Evolutionary conservation across 2,888 invertebrate genomes (phyloP).

Genomic region (Dicyrtomina minuta): DNA sequence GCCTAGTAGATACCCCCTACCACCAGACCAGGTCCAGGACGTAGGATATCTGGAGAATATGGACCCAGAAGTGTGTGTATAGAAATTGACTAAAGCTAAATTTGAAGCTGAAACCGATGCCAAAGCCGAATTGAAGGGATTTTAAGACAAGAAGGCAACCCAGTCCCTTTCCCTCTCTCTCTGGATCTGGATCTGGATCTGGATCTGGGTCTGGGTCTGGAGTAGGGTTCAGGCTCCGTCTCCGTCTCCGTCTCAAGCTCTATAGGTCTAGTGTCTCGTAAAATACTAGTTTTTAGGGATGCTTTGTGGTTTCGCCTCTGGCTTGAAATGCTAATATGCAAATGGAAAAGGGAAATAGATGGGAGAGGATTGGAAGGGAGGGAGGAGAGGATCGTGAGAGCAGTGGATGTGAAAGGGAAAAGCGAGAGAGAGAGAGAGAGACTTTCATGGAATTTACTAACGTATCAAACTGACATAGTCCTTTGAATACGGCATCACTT

Average conservation of each 20-base stretch:
- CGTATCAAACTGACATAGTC: slow-evolving; percentile 1
- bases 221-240: too few species aligned
- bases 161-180: neutral
- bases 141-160: too few species aligned
- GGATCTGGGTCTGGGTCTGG: too few species aligned
- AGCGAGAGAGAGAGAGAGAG: neutral
- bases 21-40: too few species aligned
- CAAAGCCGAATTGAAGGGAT: too few species aligned
- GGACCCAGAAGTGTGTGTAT: too few species aligned
- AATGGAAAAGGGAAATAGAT: slow-evolving; percentile 19
- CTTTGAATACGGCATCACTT: slow-evolving; percentile 11
- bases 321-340: slow-evolving; percentile 16
- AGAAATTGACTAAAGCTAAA: too few species aligned
- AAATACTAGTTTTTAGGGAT: slow-evolving; percentile 12
- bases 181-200: neutral
- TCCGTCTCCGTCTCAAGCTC: too few species aligned
- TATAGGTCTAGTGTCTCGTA: too few species aligned
- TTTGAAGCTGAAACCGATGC: too few species aligned
- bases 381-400: slow-evolving; percentile 5
- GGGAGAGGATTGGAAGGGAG: slow-evolving; percentile 1
- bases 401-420: slow-evolving; percentile 4
- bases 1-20: too few species aligned
- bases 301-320: slow-evolving; percentile 5
- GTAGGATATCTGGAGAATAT: too few species aligned
- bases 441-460: neutral